Conservation (phyloP, 2,888 invertebrate genomes). For the Euphydryas editha region DNA sequence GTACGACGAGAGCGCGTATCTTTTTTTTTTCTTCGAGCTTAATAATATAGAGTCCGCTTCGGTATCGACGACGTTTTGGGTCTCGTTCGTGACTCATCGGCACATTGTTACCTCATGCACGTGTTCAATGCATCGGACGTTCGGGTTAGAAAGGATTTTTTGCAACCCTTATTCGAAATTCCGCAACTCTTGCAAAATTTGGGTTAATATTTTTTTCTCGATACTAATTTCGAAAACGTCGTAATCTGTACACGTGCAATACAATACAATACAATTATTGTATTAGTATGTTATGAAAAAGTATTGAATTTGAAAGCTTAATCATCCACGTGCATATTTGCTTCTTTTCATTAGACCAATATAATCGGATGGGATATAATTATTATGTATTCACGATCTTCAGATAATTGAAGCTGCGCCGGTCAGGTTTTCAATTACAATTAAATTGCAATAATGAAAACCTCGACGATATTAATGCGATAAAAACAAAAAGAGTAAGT, state of each 20-base stretch:
- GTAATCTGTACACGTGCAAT: conserved; percentile 55
- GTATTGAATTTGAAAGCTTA: conserved; percentile 27
- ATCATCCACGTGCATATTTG: conserved; percentile 24
- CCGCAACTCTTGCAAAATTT: conserved; percentile 83
- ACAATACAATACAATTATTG: conserved; percentile 55
- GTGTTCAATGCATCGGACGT: conserved; percentile 73
- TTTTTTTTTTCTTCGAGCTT: conserved; percentile 69
- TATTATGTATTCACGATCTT: conserved; percentile 48
- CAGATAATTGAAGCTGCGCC: conserved; percentile 55
- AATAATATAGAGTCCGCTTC: conserved; percentile 71
- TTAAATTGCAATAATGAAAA: conserved; percentile 59
- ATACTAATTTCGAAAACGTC: conserved; percentile 55
- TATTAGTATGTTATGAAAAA: conserved; percentile 33
- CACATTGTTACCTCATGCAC: conserved; percentile 76
- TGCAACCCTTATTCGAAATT: conserved; percentile 81
- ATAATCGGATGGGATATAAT: conserved; percentile 9
- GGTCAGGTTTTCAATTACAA: conserved; percentile 61
- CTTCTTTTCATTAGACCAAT: conserved; percentile 27
- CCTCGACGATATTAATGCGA: conserved; percentile 51
- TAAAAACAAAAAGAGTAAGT: conserved; percentile 46
- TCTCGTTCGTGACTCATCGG: conserved; percentile 74
- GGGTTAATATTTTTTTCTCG: conserved; percentile 63
- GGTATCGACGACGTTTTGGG: conserved; percentile 66
- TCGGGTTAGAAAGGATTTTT: conserved; percentile 82
- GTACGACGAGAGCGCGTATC: conserved; percentile 78